Base-by-base conservation (phyloP, 2,113 vertebrate genomes). In the Gopherus flavomarginatus region DNA sequence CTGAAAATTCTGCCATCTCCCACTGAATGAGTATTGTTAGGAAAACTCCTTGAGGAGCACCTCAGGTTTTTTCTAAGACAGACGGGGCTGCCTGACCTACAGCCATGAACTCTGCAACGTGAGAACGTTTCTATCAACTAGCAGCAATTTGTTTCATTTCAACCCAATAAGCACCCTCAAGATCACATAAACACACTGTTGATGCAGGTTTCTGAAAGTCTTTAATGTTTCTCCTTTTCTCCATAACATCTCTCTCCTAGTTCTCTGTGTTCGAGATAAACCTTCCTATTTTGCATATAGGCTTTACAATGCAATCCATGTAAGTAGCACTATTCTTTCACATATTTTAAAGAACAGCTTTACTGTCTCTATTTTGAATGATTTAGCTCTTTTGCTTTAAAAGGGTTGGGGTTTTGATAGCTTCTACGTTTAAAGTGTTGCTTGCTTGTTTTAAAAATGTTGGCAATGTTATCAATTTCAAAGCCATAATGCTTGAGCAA, bases 211-310 rank as follows among this genome's bases (percentile, higher is more conserved):
- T 47, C 62, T 50, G 2, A 77, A 27, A 86, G 42, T 83, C 3
- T 83, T 4, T 91, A 92, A 95, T 83, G 21, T 82, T 42, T 81
- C n/a, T 50, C 24, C 77, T 94, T 27, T 95, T 94, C 50, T 92
- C 17, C 83, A 35, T 95, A 84, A 90, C 22, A 95, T 44, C 81
- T 97, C 79, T 92, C 65, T 96, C n/a, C 56, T 91, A 98, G 98
- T 98, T 94, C 98, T 98, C 72, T 98, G 98, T 87, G 80, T 98
- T 89, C 97, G 97, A 92, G 98, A 98, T 95, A 99, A 98, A 92
- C 96, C 98, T 72, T 97, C 98, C 80, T 99, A 98, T 95, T 99
- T 99, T 93, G 98, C 98, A 59, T 98, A 98, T 72, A 98, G 98
- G 80, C 95, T 99, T 84, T 80, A 99, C 27, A 97, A 31, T 72